Evolutionary conservation across 2,888 invertebrate species (phyloP).

Genomic region (Idaea straminata): DNA sequence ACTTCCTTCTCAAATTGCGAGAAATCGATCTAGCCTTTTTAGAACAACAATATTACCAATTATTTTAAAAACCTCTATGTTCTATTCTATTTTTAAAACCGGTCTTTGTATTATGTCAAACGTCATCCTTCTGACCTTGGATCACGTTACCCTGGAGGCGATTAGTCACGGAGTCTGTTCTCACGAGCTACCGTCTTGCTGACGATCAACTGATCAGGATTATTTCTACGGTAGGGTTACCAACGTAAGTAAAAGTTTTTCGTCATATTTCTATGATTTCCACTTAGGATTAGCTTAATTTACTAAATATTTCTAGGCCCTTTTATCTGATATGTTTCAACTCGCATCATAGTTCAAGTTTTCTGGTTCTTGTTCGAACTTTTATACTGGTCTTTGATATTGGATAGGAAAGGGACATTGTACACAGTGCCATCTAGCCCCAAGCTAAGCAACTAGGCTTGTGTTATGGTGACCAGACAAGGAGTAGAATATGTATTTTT

Average conservation of each 20-base stretch:
- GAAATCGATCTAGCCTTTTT: neutral
- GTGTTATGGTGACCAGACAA: too few species aligned
- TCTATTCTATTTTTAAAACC: neutral
- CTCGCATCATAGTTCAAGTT: too few species aligned
- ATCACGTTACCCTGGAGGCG: slow-evolving; percentile 25
- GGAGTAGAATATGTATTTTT: too few species aligned
- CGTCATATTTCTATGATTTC: neutral
- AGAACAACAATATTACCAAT: neutral
- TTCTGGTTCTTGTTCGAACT: too few species aligned
- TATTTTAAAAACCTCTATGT: neutral
- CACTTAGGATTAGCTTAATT: too few species aligned
- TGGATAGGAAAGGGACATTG: too few species aligned
- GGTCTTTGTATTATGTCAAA: slow-evolving; percentile 5
- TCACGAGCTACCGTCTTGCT: slow-evolving; percentile 74
- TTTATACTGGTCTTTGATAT: too few species aligned
- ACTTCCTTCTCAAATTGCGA: too few species aligned
- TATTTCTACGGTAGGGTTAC: slow-evolving; percentile 30
- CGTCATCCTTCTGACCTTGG: slow-evolving; percentile 17
- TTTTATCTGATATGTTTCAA: too few species aligned
- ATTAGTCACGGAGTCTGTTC: slow-evolving; percentile 63
- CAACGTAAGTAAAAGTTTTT: neutral
- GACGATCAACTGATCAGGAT: slow-evolving; percentile 51
- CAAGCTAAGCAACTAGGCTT: too few species aligned
- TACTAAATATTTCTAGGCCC: too few species aligned
- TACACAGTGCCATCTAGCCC: too few species aligned